Conservation (phyloP, 2,113 vertebrate species). For the Dromiciops gliroides region DNA sequence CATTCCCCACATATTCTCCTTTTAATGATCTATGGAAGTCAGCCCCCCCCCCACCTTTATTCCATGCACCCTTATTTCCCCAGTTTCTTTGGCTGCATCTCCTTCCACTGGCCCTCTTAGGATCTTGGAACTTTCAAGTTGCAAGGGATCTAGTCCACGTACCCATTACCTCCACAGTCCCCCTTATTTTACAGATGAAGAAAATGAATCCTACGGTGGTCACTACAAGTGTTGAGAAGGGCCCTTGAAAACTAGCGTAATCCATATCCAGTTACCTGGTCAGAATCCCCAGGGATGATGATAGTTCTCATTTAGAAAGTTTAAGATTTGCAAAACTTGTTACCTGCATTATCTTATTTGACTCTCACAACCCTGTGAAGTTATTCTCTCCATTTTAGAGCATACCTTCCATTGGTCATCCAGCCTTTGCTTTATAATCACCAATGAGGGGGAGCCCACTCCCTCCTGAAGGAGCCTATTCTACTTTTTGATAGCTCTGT, state of each 20-base stretch:
- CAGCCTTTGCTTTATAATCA: too few species aligned
- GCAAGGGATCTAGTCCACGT: not conserved
- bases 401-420: too few species aligned
- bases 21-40: not conserved
- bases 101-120: fast-evolving
- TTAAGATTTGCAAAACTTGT: too few species aligned
- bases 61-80: not conserved
- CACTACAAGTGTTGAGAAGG: too few species aligned
- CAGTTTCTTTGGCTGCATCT: not conserved
- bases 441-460: too few species aligned
- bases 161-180: not conserved
- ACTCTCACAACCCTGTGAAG: too few species aligned
- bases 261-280: not conserved
- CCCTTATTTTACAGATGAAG: not conserved
- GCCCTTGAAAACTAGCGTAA: not conserved
- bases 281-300: not conserved
- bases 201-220: not conserved
- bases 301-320: not conserved
- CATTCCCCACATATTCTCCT: not conserved
- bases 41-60: too few species aligned
- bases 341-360: too few species aligned
- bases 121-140: not conserved
- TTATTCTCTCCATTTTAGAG: too few species aligned
- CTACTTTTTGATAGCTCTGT: too few species aligned
- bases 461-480: too few species aligned